Conservation (phyloP, 2,888 invertebrate genomes). For the Polylopha cassiicola region DNA sequence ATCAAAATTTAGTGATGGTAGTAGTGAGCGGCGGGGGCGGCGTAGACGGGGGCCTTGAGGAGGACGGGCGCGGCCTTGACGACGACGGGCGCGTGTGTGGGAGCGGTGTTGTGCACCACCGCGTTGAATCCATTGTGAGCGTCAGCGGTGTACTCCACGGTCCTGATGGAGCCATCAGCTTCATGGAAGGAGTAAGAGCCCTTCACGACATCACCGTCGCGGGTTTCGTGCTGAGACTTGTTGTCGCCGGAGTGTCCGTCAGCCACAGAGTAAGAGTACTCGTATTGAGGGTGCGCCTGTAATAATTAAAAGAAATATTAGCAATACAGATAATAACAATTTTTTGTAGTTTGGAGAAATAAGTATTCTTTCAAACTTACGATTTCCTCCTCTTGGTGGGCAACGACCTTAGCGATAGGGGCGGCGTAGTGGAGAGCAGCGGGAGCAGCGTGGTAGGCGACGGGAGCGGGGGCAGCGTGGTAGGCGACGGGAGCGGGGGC, state of each 20-base stretch:
- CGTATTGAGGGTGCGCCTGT: conserved; percentile 59
- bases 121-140: conserved; percentile 46
- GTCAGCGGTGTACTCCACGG: conserved; percentile 58
- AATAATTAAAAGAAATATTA: not conserved
- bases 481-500: conserved; percentile 7
- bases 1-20: conserved; percentile 23
- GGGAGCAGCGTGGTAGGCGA: conserved; percentile 12
- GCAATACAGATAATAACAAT: conserved; percentile 7
- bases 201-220: conserved; percentile 67
- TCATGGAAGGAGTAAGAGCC: conserved; percentile 68
- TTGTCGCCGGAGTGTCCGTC: conserved; percentile 61
- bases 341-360: not conserved
- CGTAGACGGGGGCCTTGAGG: conserved; percentile 24
- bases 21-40: conserved; percentile 24
- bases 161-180: conserved; percentile 58
- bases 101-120: conserved; percentile 32
- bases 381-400: conserved; percentile 15
- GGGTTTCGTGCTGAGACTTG: conserved; percentile 55
- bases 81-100: conserved; percentile 12
- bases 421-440: conserved; percentile 32
- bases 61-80: conserved; percentile 35
- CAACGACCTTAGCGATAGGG: conserved; percentile 24
- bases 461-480: conserved; percentile 13
- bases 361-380: conserved; percentile 12
- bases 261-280: conserved; percentile 55